These are phyloP conservation scores for Coendou prehensilis DNA, from an alignment of 2,797 vertebrate genomes.

Conservation along the genomic window DNA sequence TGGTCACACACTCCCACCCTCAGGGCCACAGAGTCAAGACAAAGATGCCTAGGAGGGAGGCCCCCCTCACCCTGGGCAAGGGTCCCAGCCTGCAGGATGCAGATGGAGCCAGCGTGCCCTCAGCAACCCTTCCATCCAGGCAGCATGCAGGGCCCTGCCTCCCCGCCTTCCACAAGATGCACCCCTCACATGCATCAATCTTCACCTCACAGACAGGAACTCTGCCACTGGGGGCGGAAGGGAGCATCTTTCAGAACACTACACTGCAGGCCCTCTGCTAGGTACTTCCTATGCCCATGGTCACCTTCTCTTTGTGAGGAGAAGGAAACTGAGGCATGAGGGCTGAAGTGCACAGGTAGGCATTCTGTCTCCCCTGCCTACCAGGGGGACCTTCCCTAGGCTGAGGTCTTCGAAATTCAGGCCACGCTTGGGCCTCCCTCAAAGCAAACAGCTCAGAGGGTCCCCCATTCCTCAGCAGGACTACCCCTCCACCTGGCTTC, in stretches of 20 bases:
- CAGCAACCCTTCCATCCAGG: background rate
- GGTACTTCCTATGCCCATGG: background rate
- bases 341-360: background rate
- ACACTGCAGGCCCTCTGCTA: background rate
- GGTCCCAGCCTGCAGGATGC: background rate
- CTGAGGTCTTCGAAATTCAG: background rate
- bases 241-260: background rate
- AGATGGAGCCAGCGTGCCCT: background rate
- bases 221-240: background rate
- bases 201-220: background rate
- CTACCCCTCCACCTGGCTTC: background rate
- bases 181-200: background rate
- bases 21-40: background rate
- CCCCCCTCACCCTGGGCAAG: background rate
- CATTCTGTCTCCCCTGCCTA: background rate
- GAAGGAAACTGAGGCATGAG: background rate
- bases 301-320: background rate
- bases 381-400: background rate
- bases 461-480: background rate
- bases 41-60: background rate
- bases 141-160: background rate
- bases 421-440: background rate
- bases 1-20: background rate
- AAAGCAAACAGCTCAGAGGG: background rate
- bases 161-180: background rate